Base-by-base conservation (phyloP, 2,113 vertebrate species). In the Oceanodroma tethys region DNA sequence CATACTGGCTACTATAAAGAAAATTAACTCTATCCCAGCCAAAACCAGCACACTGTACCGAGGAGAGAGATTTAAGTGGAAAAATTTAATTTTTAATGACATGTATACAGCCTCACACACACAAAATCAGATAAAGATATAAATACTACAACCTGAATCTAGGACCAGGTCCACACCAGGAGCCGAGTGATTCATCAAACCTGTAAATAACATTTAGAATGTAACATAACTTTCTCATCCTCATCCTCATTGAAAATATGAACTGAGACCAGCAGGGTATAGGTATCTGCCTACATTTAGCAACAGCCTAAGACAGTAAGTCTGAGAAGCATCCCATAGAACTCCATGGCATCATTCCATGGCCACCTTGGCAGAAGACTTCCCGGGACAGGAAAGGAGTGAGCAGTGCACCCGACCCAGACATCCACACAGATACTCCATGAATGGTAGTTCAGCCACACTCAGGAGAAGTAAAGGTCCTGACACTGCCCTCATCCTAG, bases 81-180 rank as follows among this genome's bases (percentile, higher is more conserved):
- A 62, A 68, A 72, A 60, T 5, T 8, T 23, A 29, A 7, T n/a
- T 95, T 93, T 88, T 59, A 65, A 27, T 80, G 23, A 19, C 9
- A 18, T 6, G 1, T 40, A 21, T 74, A 17, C 27, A 74, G 32
- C 25, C 9, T 81, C 13, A 3, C 21, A 43, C 32, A 84, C 76
- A 34, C 14, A 12, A 56, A 78, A 50, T 38, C 32, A 36, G 40
- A 34, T 80, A n/a, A 79, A 86, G 15, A 19, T 29, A 30, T 0
- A 38, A 30, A 29, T 16, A 34, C 13, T 79, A 6, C 0, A 52
- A 81, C 43, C 11, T 1, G 1, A 52, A 43, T 26, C 17, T 36
- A 40, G 71, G 32, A 59, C 11, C 11, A 73, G 13, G 11, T 40
- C 40, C 5, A 3, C 47, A 47, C 14, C 25, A 56, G 62, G 34